phyloP scores from a whole-genome alignment of 2,888 invertebrate genomes.

The Noctuana brunneofusca region DNA sequence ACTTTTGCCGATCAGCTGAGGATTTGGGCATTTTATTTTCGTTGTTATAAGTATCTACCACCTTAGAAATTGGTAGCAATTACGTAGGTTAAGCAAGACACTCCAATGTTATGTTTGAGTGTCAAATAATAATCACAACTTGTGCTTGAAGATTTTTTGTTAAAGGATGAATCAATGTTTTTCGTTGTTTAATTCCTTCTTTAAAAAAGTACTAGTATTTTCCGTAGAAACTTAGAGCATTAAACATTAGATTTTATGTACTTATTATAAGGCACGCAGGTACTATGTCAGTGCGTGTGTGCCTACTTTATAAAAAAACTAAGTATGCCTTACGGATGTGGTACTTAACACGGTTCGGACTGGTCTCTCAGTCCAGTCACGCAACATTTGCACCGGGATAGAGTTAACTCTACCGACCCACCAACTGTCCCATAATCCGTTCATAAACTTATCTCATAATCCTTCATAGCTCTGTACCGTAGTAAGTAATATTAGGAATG shows the following conservation, averaged over 20 bases:
- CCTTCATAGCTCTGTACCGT: not conserved
- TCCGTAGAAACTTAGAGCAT: no score
- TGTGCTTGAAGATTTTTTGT: no score
- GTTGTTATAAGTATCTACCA: not conserved
- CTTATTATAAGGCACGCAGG: no score
- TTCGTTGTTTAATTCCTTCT: no score
- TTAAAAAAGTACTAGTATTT: no score
- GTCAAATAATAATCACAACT: no score
- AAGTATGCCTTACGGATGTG: not conserved
- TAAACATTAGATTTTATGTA: not conserved
- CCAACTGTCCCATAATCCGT: not conserved
- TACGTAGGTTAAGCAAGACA: no score
- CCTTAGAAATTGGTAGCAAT: no score
- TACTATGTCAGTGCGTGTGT: not conserved
- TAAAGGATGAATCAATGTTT: no score
- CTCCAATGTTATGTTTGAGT: no score
- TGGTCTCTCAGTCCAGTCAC: conserved; percentile 5
- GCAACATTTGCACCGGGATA: conserved; percentile 25
- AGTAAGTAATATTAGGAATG: not conserved
- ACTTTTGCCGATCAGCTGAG: conserved; percentile 42
- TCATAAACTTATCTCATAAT: not conserved
- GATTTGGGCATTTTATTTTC: not conserved
- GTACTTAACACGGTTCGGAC: conserved; percentile 16
- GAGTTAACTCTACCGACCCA: conserved; percentile 8
- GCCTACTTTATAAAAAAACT: not conserved